Conservation (phyloP, 2,113 vertebrate species). For the Morone chrysops region DNA sequence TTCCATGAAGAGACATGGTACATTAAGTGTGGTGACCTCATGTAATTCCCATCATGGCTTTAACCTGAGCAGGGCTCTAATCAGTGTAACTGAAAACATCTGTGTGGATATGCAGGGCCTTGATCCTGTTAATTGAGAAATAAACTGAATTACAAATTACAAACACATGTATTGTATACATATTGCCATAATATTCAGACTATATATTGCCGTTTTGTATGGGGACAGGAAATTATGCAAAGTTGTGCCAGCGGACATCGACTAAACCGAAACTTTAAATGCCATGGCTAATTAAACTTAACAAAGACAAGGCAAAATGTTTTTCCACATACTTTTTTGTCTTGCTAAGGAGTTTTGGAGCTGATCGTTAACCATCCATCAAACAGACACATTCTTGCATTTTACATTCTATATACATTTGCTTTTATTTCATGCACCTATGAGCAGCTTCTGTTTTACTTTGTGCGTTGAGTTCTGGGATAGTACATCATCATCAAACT, state of each 20-base stretch:
- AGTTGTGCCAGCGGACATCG: not conserved
- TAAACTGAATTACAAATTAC: too few relatives aligned
- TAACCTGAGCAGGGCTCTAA: not conserved
- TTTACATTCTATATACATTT: too few relatives aligned
- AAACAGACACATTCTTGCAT: too few relatives aligned
- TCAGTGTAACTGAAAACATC: not conserved
- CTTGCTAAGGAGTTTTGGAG: not conserved
- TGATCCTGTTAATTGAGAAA: not conserved
- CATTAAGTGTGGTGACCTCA: not conserved
- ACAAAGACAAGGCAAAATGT: not conserved
- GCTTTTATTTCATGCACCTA: not conserved
- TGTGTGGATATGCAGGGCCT: conserved; percentile 1
- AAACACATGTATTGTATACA: not conserved
- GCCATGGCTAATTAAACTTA: not conserved
- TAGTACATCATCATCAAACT: not conserved
- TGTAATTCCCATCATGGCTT: not conserved
- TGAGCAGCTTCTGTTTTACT: not conserved
- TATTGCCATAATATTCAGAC: not conserved
- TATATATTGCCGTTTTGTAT: not conserved
- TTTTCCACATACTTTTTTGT: not conserved
- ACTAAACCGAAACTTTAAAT: not conserved
- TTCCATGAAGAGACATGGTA: not conserved
- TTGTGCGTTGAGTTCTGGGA: not conserved
- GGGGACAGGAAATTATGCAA: not conserved
- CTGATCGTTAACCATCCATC: not conserved